Evolutionary conservation across 2,797 vertebrate species (phyloP).

Genomic region (Paramormyrops hopkinsi): DNA sequence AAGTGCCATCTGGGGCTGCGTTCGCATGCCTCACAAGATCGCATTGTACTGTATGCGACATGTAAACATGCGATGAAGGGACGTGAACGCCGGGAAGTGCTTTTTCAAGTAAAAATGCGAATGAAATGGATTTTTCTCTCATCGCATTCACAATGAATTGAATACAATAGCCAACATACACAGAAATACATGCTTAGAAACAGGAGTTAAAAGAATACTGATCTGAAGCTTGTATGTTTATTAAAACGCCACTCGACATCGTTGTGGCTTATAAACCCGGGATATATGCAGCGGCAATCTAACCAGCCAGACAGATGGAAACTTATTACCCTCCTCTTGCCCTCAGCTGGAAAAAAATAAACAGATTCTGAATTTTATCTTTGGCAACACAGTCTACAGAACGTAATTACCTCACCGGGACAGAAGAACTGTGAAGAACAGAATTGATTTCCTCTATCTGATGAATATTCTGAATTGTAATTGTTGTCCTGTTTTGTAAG

Average conservation of each 20-base stretch:
- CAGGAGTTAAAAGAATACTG: background rate
- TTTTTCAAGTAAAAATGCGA: background rate
- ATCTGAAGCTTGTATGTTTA: conserved; percentile 6
- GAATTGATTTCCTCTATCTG: conserved; percentile 10
- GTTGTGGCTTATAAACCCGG: background rate
- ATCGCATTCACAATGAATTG: background rate
- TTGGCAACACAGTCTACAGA: conserved; percentile 5
- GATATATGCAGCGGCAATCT: background rate
- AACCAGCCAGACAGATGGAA: background rate
- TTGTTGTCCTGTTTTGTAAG: background rate
- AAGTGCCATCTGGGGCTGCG: background rate
- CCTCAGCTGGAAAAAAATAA: background rate
- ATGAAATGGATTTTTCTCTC: background rate
- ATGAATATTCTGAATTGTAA: conserved; percentile 4
- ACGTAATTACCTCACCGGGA: background rate
- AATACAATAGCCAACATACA: background rate
- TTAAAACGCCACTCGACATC: background rate
- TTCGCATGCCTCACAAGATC: background rate
- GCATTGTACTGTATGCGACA: background rate
- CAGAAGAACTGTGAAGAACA: background rate
- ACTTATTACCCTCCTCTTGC: background rate
- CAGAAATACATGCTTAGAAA: background rate
- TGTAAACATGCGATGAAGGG: background rate
- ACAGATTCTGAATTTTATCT: conserved; percentile 19
- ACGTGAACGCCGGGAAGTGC: background rate